Evolutionary conservation across 2,888 invertebrate species (phyloP).

Genomic region (Hyposoter dolosus): DNA sequence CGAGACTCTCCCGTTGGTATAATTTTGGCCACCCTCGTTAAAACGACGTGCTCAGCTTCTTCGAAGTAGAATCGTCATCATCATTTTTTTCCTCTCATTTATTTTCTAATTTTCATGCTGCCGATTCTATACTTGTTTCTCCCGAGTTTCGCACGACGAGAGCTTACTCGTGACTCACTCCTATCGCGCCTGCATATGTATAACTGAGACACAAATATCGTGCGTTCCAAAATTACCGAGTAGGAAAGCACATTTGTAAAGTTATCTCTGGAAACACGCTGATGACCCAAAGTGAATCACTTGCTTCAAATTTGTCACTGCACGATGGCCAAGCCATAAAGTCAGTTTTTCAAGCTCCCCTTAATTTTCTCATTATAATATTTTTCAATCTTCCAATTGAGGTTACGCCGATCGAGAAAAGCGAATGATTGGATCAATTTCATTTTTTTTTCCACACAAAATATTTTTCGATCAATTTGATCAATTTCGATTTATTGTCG

Average conservation of each 20-base stretch:
- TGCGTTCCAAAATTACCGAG: conserved; percentile 34
- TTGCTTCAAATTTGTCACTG: conserved; percentile 29
- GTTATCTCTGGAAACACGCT: conserved; percentile 53
- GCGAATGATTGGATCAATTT: no score
- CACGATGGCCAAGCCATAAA: conserved; percentile 8
- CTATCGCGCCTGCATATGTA: neutral
- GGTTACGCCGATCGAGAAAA: no score
- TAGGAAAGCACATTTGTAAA: conserved; percentile 32
- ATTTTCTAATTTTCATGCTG: neutral
- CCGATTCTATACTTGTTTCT: neutral
- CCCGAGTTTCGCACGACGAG: neutral
- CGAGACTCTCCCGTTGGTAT: conserved; percentile 3
- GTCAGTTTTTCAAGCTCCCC: neutral
- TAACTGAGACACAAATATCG: conserved; percentile 4
- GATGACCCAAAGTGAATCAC: conserved; percentile 56
- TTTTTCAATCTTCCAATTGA: neutral
- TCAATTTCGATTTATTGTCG: no score
- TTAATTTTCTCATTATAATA: neutral
- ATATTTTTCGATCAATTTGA: no score
- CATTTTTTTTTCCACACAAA: no score
- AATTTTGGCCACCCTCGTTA: conserved; percentile 35
- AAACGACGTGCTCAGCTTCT: conserved; percentile 35
- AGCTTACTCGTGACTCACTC: neutral
- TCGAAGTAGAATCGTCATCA: conserved; percentile 24
- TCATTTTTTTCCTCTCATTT: conserved; percentile 17